Percentiles rank a stretch among this genome's conserved stretches.
Conservation (phyloP, 2,888 invertebrate genomes). For the Taenaris catops region DNA sequence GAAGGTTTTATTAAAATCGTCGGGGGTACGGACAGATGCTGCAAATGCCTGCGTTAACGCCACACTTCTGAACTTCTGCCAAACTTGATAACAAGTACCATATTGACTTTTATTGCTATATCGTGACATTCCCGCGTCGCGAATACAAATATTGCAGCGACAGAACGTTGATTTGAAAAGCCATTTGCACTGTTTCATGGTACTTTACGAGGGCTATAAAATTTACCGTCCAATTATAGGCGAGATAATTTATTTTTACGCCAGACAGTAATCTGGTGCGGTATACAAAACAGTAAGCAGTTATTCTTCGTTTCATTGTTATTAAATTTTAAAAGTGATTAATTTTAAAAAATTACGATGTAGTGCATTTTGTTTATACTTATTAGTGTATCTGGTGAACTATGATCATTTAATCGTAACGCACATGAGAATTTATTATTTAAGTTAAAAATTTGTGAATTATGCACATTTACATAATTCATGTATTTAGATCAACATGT, state of each 20-base stretch:
- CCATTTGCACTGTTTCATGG: conserved; percentile 48
- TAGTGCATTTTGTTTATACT: too few relatives aligned
- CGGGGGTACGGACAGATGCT: conserved; percentile 52
- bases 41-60: conserved; percentile 57
- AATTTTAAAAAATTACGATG: conserved; percentile 14
- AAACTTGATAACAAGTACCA: conserved; percentile 38
- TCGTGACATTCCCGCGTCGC: conserved; percentile 27
- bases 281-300: conserved; percentile 36
- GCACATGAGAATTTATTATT: too few relatives aligned
- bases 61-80: conserved; percentile 61
- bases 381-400: too few relatives aligned
- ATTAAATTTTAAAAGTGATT: conserved; percentile 26
- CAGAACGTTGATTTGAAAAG: conserved; percentile 45
- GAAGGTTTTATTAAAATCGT: conserved; percentile 58
- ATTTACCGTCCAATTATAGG: conserved; percentile 57
- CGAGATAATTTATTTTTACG: conserved; percentile 53
- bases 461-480: too few relatives aligned
- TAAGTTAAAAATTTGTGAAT: too few relatives aligned
- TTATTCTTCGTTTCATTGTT: conserved; percentile 33
- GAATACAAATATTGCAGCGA: conserved; percentile 24
- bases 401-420: too few relatives aligned
- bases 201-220: conserved; percentile 56
- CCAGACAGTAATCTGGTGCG: conserved; percentile 38
- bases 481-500: too few relatives aligned
- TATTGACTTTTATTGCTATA: conserved; percentile 51